Base-by-base conservation (phyloP, 1,140 invertebrate genomes). In the Laupala kohalensis region DNA sequence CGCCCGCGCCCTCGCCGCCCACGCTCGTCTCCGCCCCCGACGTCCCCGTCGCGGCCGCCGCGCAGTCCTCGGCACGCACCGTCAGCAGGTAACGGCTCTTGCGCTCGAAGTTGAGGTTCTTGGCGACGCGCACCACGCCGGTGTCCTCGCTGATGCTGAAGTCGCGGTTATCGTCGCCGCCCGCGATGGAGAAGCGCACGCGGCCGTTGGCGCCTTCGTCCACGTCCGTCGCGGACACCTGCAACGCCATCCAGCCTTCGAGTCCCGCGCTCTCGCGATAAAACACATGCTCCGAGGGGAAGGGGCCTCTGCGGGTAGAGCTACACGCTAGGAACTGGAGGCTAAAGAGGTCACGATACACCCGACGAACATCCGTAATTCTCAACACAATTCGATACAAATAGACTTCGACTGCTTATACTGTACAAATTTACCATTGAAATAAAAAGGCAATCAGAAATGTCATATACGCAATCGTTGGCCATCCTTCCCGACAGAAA, bases 81-180 rank as follows among this genome's bases (percentile, higher is more conserved):
- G 87, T 92, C 71, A 98, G 80, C 24, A 88, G 81, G 77, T 97
- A 97, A 5, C 88, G 86, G 19, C 88, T 88, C 77, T 92, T 92
- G 19, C 95, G 86, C 80, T 98, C 96, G 79, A 90, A 97, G 80
- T 96, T 95, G 6, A 97, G 81, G 79, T 93, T 93, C 82, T 95
- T 95, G 6, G 92, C 91, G 0, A 97, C 92, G 66, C 92, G 84
- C 24, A 98, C 89, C 4, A 93, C 86, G 0, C 95, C 96, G 0
- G 90, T 90, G 77, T 96, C 92, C 80, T 95, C 92, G 65, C 92
- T 91, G 67, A 97, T 94, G 75, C 87, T 89, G 76, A 94, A 96
- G 79, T 96, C 93, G 53, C 92, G 86, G 81, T 95, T 95, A 64
- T 90, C 88, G 81, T 98, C 94, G 3, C 95, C 96, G n/a, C 88